Evolutionary conservation across 2,113 vertebrate genomes (phyloP).

Genomic region (Fulmarus glacialis): DNA sequence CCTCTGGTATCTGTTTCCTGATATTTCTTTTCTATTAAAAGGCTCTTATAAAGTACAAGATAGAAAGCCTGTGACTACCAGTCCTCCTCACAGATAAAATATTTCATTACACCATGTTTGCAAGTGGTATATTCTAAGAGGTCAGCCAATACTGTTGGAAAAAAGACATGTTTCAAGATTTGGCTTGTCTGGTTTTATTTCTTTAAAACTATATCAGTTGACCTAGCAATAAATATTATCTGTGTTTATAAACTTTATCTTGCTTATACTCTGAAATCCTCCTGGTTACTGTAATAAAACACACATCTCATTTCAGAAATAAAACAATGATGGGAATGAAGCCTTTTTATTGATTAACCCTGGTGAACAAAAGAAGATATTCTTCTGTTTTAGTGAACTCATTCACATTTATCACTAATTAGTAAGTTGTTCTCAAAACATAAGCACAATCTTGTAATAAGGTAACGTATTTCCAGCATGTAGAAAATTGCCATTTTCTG

Average conservation of each 20-base stretch:
- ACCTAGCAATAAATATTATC: neutral
- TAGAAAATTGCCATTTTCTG: neutral
- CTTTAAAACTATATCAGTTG: neutral
- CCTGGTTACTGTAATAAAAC: neutral
- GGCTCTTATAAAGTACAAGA: neutral
- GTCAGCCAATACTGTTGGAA: neutral
- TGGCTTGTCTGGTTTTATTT: neutral
- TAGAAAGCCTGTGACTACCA: neutral
- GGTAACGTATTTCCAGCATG: neutral
- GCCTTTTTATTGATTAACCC: neutral
- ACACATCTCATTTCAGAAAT: neutral
- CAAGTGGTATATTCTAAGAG: neutral
- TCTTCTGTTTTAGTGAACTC: neutral
- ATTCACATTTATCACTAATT: neutral
- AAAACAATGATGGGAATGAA: neutral
- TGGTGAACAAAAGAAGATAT: neutral
- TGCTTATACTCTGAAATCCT: neutral
- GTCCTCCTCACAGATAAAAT: neutral
- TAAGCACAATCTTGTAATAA: neutral
- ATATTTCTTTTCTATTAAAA: neutral
- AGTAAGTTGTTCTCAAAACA: neutral
- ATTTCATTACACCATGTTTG: neutral
- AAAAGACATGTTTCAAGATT: neutral
- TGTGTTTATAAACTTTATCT: neutral
- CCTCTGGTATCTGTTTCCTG: neutral